Base-by-base conservation (phyloP, 2,113 vertebrate genomes). In the Delphinus delphis region DNA sequence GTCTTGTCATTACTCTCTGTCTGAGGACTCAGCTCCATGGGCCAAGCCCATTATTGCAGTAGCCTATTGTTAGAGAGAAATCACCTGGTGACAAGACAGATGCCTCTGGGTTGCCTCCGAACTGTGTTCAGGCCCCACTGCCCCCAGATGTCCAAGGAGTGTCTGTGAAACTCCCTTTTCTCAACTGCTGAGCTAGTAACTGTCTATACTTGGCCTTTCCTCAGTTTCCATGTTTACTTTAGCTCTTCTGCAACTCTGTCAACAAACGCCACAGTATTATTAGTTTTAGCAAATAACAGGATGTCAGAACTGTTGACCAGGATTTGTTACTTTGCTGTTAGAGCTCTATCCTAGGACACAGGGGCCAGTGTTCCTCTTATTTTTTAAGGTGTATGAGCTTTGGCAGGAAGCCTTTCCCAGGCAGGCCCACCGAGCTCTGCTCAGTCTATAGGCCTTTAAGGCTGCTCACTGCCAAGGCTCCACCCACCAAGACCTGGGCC, bases 261-360 rank as follows among this genome's bases (percentile, higher is more conserved):
- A 98, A 97, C 89, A 97, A 97, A 92, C 53, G 73, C 28, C 79
- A 92, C 8, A 23, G 92, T 97, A 96, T 97, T 96, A 95, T 89
- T 97, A 96, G 97, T 98, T 97, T 97, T 95, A 97, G 94, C 83
- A 97, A 97, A 97, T 97, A 97, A 92, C 92, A 96, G 92, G 68
- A 96, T 97, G 92, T 95, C 92, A 97, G 68, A 97, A 95, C 93
- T 96, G 62, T 97, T 98, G 95, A 96, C 96, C 93, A 93, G 93
- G 92, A 96, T 97, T 97, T 17, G 0, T 96, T 95, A 93, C 92
- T 90, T 96, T 97, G 97, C 89, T 97, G 44, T 95, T 87, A 96
- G 74, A 97, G n/a, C 44, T 86, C 89, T 96, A 89, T 90, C 83
- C 80, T 23, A 47, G 92, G 73, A 97, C 95, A 97, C 65, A 95